A percentile compares a stretch with the other conserved stretches of the same genome.
Conservation (phyloP, 2,113 vertebrate species). For the Ahaetulla prasina region DNA sequence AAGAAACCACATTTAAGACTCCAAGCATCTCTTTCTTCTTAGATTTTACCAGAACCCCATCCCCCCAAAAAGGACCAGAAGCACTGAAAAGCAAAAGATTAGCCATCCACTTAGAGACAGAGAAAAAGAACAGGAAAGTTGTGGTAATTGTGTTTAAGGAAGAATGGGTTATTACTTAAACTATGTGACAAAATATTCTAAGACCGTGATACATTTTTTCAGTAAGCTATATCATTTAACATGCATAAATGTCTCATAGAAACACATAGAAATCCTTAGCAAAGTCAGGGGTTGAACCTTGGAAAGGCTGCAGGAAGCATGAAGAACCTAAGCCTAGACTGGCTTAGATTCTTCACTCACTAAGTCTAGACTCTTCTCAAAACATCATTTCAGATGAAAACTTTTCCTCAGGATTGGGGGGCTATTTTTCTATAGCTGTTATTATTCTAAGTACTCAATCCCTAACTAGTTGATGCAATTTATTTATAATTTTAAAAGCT, state of each 20-base stretch:
- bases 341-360: too few species aligned
- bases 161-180: neutral
- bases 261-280: neutral
- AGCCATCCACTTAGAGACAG: neutral
- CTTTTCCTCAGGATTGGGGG: neutral
- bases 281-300: neutral
- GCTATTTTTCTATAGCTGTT: neutral
- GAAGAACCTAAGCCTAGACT: neutral
- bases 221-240: neutral
- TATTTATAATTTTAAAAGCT: neutral
- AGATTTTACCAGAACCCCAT: neutral
- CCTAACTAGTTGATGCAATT: neutral
- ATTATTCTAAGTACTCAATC: neutral
- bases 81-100: neutral
- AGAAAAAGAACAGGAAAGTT: neutral
- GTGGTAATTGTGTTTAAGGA: neutral
- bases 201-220: neutral
- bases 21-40: neutral
- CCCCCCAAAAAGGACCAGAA: neutral
- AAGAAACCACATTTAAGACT: conserved; percentile 4
- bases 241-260: neutral
- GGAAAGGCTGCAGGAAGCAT: neutral
- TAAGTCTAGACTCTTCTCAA: too few species aligned
- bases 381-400: neutral
- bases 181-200: neutral